A percentile compares a stretch with the other conserved stretches of the same genome.
Evolutionary conservation across 2,113 vertebrate species (phyloP).

Genomic region (human (Homo sapiens)): GRCh38 chr13:67518501-67519000

Average conservation of each 20-base stretch:
- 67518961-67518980: background rate
- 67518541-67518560: background rate
- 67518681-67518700: background rate
- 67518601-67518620: background rate
- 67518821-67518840: too few species aligned
- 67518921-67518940: background rate
- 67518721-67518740: background rate
- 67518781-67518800: background rate
- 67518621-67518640: background rate
- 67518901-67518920: background rate
- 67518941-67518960: background rate
- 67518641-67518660: background rate
- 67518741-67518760: constrained; percentile 17
- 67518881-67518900: background rate
- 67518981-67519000: background rate
- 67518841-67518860: background rate
- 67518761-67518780: background rate
- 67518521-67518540: background rate
- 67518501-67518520: background rate
- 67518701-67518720: background rate
- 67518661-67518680: background rate
- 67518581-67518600: background rate
- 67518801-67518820: background rate
- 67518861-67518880: background rate
- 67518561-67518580: background rate